phyloP scores from a whole-genome alignment of 2,797 vertebrate species.

The Miichthys miiuy region DNA sequence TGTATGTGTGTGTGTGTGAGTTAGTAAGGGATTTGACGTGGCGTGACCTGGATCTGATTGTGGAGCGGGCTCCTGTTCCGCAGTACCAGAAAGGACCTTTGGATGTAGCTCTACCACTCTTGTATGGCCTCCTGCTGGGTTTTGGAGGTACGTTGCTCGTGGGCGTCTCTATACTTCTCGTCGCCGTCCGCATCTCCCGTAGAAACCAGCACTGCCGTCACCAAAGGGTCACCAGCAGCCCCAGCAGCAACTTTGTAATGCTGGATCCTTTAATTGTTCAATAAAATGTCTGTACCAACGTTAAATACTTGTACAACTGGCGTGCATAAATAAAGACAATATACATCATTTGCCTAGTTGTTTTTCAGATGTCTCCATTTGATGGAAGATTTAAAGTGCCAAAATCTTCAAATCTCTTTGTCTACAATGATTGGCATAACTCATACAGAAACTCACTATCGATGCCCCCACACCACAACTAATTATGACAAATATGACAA shows the following conservation, averaged over 20 bases:
- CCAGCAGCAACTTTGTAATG: neutral
- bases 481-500: constrained; percentile 58
- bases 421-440: constrained; percentile 7
- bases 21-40: constrained; percentile 73
- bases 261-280: neutral
- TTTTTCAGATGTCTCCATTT: constrained; percentile 2
- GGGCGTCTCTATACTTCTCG: constrained; percentile 37
- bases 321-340: constrained; percentile 9
- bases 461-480: constrained; percentile 31
- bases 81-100: constrained; percentile 75
- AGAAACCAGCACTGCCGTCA: constrained; percentile 1
- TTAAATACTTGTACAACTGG: neutral
- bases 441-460: constrained; percentile 22
- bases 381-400: constrained; percentile 4
- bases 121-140: constrained; percentile 84
- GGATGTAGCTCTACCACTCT: constrained; percentile 80
- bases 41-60: constrained; percentile 81
- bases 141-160: constrained; percentile 73
- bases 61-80: constrained; percentile 73
- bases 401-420: neutral
- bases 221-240: too few relatives aligned
- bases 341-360: neutral
- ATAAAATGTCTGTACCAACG: neutral
- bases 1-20: constrained; percentile 35
- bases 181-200: constrained; percentile 44